These are phyloP conservation scores for Megalops atlanticus DNA, from an alignment of 2,113 vertebrate genomes.

Conservation along the genomic window DNA sequence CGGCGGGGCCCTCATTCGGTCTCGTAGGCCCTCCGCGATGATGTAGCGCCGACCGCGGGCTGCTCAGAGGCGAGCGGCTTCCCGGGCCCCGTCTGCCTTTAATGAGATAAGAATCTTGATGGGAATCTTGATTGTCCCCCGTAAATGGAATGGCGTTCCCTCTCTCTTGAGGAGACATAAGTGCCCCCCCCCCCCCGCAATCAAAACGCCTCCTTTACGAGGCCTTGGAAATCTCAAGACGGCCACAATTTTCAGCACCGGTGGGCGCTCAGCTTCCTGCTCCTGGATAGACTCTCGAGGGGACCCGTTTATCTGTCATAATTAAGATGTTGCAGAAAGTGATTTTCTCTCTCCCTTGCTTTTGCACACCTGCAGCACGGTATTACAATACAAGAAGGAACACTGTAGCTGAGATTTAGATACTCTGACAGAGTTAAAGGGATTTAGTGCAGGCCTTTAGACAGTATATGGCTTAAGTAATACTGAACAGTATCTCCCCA, in stretches of 20 bases:
- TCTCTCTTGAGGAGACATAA: conserved; percentile 5
- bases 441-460: neutral
- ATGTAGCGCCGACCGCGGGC: neutral
- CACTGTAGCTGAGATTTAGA: neutral
- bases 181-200: conserved; percentile 7
- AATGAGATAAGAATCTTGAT: conserved; percentile 35
- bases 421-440: neutral
- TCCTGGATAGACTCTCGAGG: conserved; percentile 27
- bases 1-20: neutral
- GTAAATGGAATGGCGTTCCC: conserved; percentile 25
- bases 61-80: no score
- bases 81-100: neutral
- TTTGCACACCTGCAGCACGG: conserved; percentile 18
- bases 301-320: conserved; percentile 38
- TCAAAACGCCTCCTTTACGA: no score
- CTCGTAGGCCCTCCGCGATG: neutral
- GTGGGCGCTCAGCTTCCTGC: conserved; percentile 19
- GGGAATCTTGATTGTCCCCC: neutral
- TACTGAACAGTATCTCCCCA: neutral
- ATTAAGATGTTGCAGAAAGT: conserved; percentile 46
- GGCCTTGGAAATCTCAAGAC: conserved; percentile 28
- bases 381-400: neutral
- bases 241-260: conserved; percentile 17
- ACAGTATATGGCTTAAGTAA: neutral
- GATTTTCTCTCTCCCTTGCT: no score